A percentile compares a stretch with the other conserved stretches of the same genome.
Evolutionary conservation across 2,888 invertebrate genomes (phyloP).

Genomic region (Ligdia adustata): DNA sequence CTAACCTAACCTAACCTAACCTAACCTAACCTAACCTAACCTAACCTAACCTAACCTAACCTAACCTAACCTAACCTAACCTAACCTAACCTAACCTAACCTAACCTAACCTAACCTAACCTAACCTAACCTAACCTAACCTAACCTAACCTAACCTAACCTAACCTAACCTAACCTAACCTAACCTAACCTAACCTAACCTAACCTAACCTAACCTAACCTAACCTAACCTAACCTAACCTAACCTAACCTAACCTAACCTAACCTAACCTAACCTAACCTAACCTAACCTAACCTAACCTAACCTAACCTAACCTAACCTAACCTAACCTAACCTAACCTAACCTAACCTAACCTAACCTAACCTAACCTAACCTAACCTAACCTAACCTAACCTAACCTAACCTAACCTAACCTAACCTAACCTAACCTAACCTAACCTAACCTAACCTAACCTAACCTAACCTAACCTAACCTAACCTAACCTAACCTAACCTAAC

Average conservation of each 20-base stretch:
- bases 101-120: constrained; percentile 11
- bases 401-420: neutral
- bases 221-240: constrained; percentile 7
- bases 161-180: constrained; percentile 9
- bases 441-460: neutral
- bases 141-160: constrained; percentile 15
- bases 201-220: constrained; percentile 14
- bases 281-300: neutral
- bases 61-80: constrained; percentile 14
- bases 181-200: constrained; percentile 10
- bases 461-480: constrained; percentile 1
- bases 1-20: constrained; percentile 24
- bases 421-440: neutral
- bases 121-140: constrained; percentile 15
- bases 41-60: constrained; percentile 28
- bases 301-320: neutral
- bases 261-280: constrained; percentile 11
- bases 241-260: constrained; percentile 15
- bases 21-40: constrained; percentile 28
- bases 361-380: neutral
- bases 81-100: constrained; percentile 14
- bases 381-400: neutral
- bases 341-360: neutral
- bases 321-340: neutral
- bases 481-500: constrained; percentile 2